These are phyloP conservation scores for Mus caroli DNA, from an alignment of 2,797 vertebrate genomes.

Conservation along the genomic window DNA sequence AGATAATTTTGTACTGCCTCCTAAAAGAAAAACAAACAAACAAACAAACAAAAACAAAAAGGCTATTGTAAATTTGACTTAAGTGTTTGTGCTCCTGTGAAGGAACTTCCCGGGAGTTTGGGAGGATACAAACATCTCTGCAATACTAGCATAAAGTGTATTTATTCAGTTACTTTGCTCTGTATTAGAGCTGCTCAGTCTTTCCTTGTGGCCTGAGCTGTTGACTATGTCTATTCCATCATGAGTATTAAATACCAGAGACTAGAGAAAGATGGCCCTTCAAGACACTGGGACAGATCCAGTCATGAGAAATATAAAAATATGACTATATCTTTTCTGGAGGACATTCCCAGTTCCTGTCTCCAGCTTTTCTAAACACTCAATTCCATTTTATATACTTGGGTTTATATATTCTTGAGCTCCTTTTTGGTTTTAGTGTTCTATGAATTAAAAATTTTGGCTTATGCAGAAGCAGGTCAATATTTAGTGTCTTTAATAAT, in stretches of 20 bases:
- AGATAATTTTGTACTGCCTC: background rate
- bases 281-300: background rate
- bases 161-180: background rate
- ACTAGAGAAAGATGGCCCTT: background rate
- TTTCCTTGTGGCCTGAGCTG: background rate
- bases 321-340: background rate
- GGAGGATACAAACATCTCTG: background rate
- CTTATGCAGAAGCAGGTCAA: background rate
- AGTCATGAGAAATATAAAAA: background rate
- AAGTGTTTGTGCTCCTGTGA: background rate
- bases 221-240: background rate
- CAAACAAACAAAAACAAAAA: too few species aligned
- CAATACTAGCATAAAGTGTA: background rate
- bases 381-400: constrained; percentile 6
- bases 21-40: background rate
- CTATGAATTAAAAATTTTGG: constrained; percentile 8
- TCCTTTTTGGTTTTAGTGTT: constrained; percentile 1
- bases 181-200: background rate
- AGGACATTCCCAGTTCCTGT: background rate
- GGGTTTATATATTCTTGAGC: background rate
- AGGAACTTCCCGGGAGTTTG: background rate
- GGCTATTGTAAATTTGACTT: background rate
- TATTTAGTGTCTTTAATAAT: background rate
- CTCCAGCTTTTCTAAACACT: background rate
- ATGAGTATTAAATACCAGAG: background rate